phyloP scores from a whole-genome alignment of 1,140 invertebrate genomes.

The Nephila pilipes region DNA sequence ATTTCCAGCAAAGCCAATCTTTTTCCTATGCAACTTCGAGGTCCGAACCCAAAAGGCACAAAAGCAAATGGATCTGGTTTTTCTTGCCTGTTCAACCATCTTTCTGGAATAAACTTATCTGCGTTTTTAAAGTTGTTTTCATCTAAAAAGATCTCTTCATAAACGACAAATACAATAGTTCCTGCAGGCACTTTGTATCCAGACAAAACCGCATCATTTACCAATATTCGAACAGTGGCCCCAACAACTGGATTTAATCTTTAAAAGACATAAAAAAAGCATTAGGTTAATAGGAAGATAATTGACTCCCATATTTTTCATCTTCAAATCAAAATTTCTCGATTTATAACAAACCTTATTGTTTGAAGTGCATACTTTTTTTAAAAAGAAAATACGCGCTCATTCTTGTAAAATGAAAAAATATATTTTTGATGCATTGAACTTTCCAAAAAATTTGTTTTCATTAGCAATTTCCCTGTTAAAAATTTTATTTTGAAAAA shows the following conservation, averaged over 20 bases:
- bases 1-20: constrained; percentile 94
- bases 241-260: constrained; percentile 70
- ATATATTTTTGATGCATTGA: no score
- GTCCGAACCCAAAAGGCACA: constrained; percentile 90
- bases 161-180: constrained; percentile 76
- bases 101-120: constrained; percentile 84
- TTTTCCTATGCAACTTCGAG: constrained; percentile 90
- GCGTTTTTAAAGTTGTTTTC: constrained; percentile 77
- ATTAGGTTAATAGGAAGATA: background rate
- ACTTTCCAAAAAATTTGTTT: no score
- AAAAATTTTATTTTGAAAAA: no score
- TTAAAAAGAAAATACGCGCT: no score
- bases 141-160: constrained; percentile 65
- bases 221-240: constrained; percentile 73
- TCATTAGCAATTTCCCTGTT: no score
- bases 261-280: background rate
- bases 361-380: no score
- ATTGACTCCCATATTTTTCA: no score
- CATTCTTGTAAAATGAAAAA: no score
- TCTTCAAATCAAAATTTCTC: no score
- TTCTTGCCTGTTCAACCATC: constrained; percentile 86
- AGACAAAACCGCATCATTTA: constrained; percentile 75
- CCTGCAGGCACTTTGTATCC: constrained; percentile 78
- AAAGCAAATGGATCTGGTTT: constrained; percentile 87
- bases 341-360: no score